Base-by-base conservation (phyloP, 2,797 vertebrate genomes). In the Lophius americanus region DNA sequence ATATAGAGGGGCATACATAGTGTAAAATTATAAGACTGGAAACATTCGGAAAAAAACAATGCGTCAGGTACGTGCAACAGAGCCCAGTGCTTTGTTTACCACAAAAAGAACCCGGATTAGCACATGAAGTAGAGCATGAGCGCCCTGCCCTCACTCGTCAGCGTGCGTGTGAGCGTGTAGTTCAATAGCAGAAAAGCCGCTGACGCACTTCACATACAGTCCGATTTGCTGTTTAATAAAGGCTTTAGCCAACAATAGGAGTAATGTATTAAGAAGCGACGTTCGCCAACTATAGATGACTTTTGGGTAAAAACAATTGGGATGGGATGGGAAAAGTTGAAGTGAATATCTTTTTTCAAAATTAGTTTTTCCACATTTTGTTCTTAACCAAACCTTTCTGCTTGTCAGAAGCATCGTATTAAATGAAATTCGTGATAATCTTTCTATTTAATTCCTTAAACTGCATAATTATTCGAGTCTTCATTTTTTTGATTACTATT, bases 41-140 rank as follows among this genome's bases (percentile, higher is more conserved):
- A 23, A 6, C 1, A 35, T 39, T 4, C 11, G 4, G 2, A 13
- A 2, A 23, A 14, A 60, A 43, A 8, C 6, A 1, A 10, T 4
- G 4, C 32, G 3, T 33, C 3, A 3, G 1, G 7, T 5, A 0
- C 12, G 4, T 3, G 9, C 32, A 33, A 1, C 32, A 12, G 5
- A 42, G 5, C 11, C 5, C 11, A 1, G 9, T 3, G 11, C 38
- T 7, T 80, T 85, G 73, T 85, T 57, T 74, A 64, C 39, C 2
- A 2, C 12, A 1, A 56, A 56, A 72, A 91, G 75, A 36, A 85
- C 91, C 91, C 89, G 89, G 90, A 91, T 92, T 0, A 55, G 61
- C 90, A 92, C 90, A 84, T 88, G 91, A 72, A 50, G 58, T 44
- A 57, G 4, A 82, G 83, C 80, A 80, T 88, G 85, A 79, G 48